phyloP scores from a whole-genome alignment of 2,888 invertebrate genomes.

The Cheilosia scutellata region DNA sequence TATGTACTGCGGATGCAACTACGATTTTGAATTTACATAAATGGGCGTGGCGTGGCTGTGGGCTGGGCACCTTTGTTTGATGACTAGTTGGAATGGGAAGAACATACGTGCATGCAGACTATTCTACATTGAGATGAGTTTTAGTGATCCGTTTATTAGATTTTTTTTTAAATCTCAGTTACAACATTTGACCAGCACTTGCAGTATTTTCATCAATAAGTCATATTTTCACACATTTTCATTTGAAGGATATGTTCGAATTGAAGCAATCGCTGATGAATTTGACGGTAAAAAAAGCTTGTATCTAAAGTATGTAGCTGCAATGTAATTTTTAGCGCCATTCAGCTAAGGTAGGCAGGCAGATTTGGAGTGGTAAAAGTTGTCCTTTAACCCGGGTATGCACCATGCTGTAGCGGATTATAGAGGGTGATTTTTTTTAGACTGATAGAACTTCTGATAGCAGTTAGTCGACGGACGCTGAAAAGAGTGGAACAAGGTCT shows the following conservation, averaged over 20 bases:
- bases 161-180: background rate
- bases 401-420: too few relatives aligned
- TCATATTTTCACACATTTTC: background rate
- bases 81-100: conserved; percentile 8
- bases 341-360: too few relatives aligned
- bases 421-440: too few relatives aligned
- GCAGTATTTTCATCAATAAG: background rate
- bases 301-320: background rate
- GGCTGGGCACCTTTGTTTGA: conserved; percentile 8
- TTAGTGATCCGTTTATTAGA: conserved; percentile 18
- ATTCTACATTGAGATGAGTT: conserved; percentile 36
- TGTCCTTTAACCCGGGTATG: too few relatives aligned
- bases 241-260: background rate
- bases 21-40: conserved; percentile 41
- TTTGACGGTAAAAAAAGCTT: background rate
- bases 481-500: too few relatives aligned
- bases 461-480: too few relatives aligned
- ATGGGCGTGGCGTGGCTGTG: background rate
- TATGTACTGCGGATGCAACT: conserved; percentile 58
- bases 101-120: conserved; percentile 50
- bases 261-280: background rate
- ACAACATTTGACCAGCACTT: conserved; percentile 18
- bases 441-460: too few relatives aligned
- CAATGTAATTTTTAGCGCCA: too few relatives aligned
- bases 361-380: too few relatives aligned